Percentiles rank a stretch among this genome's conserved stretches.
Evolutionary conservation across 2,888 invertebrate species (phyloP).

Genomic region (Dicycla oo): DNA sequence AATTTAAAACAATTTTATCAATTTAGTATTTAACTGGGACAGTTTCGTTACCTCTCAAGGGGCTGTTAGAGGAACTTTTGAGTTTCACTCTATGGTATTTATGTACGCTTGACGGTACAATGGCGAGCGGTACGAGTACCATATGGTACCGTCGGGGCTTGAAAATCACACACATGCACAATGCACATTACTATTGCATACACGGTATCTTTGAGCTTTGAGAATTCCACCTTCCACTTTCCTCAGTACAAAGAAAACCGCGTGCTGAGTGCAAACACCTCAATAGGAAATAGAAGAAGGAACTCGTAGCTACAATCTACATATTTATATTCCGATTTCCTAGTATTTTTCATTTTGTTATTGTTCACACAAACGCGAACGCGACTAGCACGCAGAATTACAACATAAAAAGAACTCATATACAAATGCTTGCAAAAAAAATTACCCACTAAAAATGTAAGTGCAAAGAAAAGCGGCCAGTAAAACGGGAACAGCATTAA

Average conservation of each 20-base stretch:
- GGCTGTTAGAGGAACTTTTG: too few relatives aligned
- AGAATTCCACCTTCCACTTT: not conserved
- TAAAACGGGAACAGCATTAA: slow-evolving; percentile 59
- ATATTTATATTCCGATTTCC: slow-evolving; percentile 1
- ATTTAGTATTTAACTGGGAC: too few relatives aligned
- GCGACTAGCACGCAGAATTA: not conserved
- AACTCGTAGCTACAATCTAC: not conserved
- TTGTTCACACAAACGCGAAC: not conserved
- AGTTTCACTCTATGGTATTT: too few relatives aligned
- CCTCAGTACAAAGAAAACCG: not conserved
- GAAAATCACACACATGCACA: too few relatives aligned
- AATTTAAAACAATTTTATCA: too few relatives aligned
- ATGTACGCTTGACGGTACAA: too few relatives aligned
- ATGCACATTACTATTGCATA: too few relatives aligned
- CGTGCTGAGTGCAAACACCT: not conserved
- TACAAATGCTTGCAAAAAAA: slow-evolving; percentile 47
- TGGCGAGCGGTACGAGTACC: too few relatives aligned
- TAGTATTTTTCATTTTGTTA: not conserved
- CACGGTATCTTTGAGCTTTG: not conserved
- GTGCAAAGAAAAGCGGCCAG: slow-evolving; percentile 54
- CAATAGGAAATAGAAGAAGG: not conserved
- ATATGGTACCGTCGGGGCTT: too few relatives aligned
- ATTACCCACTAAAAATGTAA: slow-evolving; percentile 43
- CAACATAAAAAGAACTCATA: slow-evolving; percentile 13
- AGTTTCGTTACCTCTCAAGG: too few relatives aligned